A percentile compares a stretch with the other conserved stretches of the same genome.
Conservation (phyloP, 2,797 vertebrate genomes). For the Channa striata region DNA sequence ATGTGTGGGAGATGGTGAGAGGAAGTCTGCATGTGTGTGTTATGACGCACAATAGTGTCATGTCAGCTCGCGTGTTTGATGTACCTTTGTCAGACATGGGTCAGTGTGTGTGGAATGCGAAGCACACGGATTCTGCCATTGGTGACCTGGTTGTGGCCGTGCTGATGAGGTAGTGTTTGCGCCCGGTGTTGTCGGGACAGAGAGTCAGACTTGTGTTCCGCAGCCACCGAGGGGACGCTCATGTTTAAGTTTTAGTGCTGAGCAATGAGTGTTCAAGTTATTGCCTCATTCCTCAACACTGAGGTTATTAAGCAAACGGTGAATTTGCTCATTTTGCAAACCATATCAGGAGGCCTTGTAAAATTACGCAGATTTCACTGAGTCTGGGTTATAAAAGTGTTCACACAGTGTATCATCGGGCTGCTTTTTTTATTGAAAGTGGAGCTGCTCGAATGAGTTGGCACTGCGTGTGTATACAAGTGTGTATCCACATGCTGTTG, state of each 20-base stretch:
- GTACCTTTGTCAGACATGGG: conserved; percentile 67
- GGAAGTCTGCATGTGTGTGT: conserved; percentile 61
- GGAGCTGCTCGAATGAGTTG: conserved; percentile 29
- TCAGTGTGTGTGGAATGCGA: conserved; percentile 73
- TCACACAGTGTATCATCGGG: conserved; percentile 31
- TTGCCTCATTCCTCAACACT: conserved; percentile 48
- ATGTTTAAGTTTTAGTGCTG: conserved; percentile 27
- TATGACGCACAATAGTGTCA: conserved; percentile 58
- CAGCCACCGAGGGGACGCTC: conserved; percentile 30
- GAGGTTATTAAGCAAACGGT: conserved; percentile 40
- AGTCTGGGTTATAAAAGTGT: conserved; percentile 65
- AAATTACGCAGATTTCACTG: conserved; percentile 56
- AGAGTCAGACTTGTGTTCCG: conserved; percentile 31
- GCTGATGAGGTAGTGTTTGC: conserved; percentile 60
- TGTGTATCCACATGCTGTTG: conserved; percentile 50
- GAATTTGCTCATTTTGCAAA: conserved; percentile 50
- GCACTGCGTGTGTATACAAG: conserved; percentile 21
- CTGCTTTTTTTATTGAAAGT: conserved; percentile 45
- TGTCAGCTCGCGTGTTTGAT: conserved; percentile 66
- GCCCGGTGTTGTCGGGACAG: conserved; percentile 22
- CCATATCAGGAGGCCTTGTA: conserved; percentile 62
- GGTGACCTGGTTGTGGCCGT: conserved; percentile 52
- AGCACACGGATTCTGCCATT: conserved; percentile 64
- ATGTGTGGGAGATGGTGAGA: conserved; percentile 79
- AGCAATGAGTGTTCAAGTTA: conserved; percentile 33